A percentile compares a stretch with the other conserved stretches of the same genome.
phyloP scores from a whole-genome alignment of 1,140 invertebrate species.

The Caerostris extrusa region DNA sequence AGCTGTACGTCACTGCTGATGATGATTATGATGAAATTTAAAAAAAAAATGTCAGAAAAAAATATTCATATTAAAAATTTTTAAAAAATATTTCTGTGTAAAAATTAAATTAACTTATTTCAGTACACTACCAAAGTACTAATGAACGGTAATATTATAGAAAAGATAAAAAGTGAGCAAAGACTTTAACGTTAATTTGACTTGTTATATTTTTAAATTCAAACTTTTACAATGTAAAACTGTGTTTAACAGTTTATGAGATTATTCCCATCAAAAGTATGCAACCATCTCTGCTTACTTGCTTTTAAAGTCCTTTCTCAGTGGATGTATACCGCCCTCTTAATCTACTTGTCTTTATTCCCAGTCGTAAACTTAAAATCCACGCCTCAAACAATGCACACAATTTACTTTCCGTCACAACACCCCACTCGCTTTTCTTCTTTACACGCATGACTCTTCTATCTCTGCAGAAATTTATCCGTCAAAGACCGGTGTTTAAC shows the following conservation, averaged over 20 bases:
- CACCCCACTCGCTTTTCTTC: not conserved
- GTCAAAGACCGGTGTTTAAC: not conserved
- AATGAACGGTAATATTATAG: too few species aligned
- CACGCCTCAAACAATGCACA: not conserved
- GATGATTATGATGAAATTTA: too few species aligned
- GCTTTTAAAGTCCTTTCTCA: not conserved
- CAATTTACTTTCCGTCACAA: not conserved
- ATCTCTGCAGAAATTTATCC: not conserved
- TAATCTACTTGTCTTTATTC: constrained; percentile 6
- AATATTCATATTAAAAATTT: too few species aligned
- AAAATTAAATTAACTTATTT: too few species aligned
- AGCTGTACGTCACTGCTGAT: too few species aligned
- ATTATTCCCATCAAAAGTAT: not conserved
- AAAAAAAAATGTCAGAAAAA: too few species aligned
- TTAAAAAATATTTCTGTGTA: too few species aligned
- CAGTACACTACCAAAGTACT: too few species aligned
- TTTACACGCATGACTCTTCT: constrained; percentile 6
- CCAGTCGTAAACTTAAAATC: not conserved
- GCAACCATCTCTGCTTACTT: not conserved
- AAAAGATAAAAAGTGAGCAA: too few species aligned
- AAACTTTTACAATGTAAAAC: too few species aligned
- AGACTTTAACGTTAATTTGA: too few species aligned
- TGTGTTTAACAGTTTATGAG: not conserved
- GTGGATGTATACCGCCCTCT: not conserved
- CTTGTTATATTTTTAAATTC: too few species aligned